Conservation (phyloP, 2,797 vertebrate species). For the Tapera naevia region DNA sequence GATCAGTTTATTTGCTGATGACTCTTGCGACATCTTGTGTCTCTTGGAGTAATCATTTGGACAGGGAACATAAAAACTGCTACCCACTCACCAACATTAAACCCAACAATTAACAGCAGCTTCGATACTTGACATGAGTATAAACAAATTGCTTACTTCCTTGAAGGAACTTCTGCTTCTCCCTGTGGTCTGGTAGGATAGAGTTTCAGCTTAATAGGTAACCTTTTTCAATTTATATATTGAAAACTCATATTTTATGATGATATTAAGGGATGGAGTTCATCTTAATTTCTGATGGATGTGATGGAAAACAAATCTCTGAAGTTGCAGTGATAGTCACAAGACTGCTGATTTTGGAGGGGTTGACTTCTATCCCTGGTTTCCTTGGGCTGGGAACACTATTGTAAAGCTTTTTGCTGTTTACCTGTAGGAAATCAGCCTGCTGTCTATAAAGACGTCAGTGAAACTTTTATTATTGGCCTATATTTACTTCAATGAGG, state of each 20-base stretch:
- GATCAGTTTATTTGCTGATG: background rate
- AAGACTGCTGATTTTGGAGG: background rate
- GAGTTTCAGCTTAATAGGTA: background rate
- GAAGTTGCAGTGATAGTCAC: background rate
- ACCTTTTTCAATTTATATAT: background rate
- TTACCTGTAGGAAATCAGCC: background rate
- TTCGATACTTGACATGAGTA: background rate
- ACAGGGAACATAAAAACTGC: background rate
- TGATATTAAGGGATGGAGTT: background rate
- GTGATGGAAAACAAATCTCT: background rate
- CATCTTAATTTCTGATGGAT: background rate
- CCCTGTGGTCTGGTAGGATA: background rate
- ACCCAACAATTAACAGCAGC: background rate
- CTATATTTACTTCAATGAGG: background rate
- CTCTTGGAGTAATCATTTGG: background rate
- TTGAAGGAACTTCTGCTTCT: background rate
- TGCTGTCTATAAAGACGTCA: background rate
- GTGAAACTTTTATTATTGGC: background rate
- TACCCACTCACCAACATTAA: background rate
- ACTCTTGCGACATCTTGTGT: background rate
- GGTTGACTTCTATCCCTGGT: background rate
- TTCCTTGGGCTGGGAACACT: background rate
- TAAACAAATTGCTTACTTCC: background rate
- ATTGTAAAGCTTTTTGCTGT: background rate
- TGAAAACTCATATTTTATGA: background rate